Conservation (phyloP, 2,797 vertebrate genomes). For the Myotis vivesi region DNA sequence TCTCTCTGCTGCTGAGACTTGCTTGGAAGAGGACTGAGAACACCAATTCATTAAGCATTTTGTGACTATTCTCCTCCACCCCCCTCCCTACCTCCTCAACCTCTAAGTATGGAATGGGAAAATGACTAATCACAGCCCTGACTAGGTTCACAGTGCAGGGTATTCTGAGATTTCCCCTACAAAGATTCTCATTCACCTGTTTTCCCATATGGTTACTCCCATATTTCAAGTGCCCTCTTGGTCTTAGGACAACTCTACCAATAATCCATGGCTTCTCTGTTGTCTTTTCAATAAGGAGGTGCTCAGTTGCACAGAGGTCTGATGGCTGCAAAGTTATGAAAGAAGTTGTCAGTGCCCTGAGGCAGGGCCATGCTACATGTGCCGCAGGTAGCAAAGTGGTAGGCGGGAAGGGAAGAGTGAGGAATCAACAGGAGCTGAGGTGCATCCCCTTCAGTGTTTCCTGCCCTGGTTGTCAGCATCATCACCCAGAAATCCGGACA, state of each 20-base stretch:
- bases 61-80: background rate
- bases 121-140: background rate
- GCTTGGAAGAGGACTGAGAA: background rate
- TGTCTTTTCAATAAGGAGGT: background rate
- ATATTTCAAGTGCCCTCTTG: background rate
- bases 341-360: background rate
- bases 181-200: background rate
- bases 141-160: background rate
- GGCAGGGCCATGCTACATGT: too few relatives aligned
- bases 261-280: background rate
- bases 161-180: background rate
- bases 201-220: background rate
- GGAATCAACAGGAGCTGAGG: background rate
- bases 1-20: background rate
- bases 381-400: background rate
- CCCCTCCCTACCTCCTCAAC: rapidly evolving
- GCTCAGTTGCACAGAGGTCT: background rate
- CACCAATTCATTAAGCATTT: background rate
- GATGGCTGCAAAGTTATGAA: background rate
- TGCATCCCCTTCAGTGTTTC: background rate
- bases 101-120: background rate
- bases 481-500: background rate
- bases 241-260: background rate
- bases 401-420: background rate
- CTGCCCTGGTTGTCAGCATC: background rate